phyloP scores from a whole-genome alignment of 2,888 invertebrate genomes.

The Drosophila atroscutellata region DNA sequence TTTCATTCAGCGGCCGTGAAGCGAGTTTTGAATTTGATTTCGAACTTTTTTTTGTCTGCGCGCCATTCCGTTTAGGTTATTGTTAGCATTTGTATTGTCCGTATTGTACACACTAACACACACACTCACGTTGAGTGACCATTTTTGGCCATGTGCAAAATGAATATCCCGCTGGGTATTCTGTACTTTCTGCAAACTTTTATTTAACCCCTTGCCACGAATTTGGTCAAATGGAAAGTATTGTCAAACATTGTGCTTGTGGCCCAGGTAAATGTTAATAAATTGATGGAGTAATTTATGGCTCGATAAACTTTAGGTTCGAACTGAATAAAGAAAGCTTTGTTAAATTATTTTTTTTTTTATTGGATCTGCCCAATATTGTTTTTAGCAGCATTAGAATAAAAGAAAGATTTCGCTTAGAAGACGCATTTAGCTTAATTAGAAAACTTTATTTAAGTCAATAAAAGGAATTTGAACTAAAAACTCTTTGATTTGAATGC shows the following conservation, averaged over 20 bases:
- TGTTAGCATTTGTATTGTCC: slow-evolving; percentile 41
- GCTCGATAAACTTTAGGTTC: background rate
- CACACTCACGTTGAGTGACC: slow-evolving; percentile 12
- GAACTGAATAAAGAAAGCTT: background rate
- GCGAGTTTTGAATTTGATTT: slow-evolving; percentile 71
- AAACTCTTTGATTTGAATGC: background rate
- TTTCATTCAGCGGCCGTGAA: slow-evolving; percentile 69
- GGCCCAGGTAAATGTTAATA: background rate
- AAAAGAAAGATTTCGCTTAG: background rate
- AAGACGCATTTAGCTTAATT: background rate
- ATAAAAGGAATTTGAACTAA: background rate
- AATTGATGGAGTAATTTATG: background rate
- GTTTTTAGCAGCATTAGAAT: background rate
- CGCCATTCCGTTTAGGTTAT: slow-evolving; percentile 30
- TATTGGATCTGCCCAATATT: background rate
- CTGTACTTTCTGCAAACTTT: background rate
- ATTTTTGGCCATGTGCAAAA: slow-evolving; percentile 37
- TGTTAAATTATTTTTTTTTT: background rate
- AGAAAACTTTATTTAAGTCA: background rate
- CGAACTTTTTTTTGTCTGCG: slow-evolving; percentile 16
- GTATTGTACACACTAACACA: slow-evolving; percentile 22
- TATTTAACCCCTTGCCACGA: background rate
- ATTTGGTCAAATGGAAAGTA: slow-evolving; percentile 14
- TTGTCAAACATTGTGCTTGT: slow-evolving; percentile 9
- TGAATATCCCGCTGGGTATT: slow-evolving; percentile 7